Evolutionary conservation across 2,113 vertebrate species (phyloP), one percentile per base, ranked within the genome.

Genomic region (Egretta garzetta): DNA sequence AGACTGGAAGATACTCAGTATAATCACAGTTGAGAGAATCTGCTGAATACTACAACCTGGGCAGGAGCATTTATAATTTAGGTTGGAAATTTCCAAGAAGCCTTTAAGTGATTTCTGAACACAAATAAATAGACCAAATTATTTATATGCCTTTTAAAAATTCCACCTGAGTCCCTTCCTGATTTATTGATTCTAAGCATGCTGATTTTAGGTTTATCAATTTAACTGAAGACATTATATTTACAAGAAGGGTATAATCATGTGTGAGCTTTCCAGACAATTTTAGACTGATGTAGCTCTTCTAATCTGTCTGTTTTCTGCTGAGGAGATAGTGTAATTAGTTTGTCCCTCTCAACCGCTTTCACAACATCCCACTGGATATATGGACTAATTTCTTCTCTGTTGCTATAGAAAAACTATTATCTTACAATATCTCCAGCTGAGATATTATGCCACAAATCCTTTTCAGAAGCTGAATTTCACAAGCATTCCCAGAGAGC

Each of bases 391-490:
- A 97, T 97, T 90, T 97, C 58, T 96, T 89, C 73, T 0, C 0
- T 47, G 74, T 76, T 93, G 84, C 89, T 94, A 55, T 63, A 96
- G 80, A 95, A 96, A 94, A 97, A 85, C n/a, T 90, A 94, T 76
- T 96, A 96, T 97, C 96, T 97, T 80, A 89, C 62, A 87, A 22
- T 95, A 96, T 95, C 84, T 96, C 89, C 89, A 97, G 71, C 89
- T 76, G 94, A 96, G 94, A 85, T 93, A 96, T 89, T 96, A 96
- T 90, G 77, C 86, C 53, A 90, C 84, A 94, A 95, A 96, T 95
- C 70, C 89, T 94, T 89, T 94, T 88, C 80, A 91, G 80, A 94
- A 93, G 58, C 71, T 90, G 81, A 92, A 94, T 95, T 94, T 94
- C 93, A 95, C 74, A 86, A 93, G 77, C 71, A 80, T 93, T 95